Evolutionary conservation across 2,888 invertebrate species (phyloP).

Genomic region (Pseudococcus jackbeardsleyi): DNA sequence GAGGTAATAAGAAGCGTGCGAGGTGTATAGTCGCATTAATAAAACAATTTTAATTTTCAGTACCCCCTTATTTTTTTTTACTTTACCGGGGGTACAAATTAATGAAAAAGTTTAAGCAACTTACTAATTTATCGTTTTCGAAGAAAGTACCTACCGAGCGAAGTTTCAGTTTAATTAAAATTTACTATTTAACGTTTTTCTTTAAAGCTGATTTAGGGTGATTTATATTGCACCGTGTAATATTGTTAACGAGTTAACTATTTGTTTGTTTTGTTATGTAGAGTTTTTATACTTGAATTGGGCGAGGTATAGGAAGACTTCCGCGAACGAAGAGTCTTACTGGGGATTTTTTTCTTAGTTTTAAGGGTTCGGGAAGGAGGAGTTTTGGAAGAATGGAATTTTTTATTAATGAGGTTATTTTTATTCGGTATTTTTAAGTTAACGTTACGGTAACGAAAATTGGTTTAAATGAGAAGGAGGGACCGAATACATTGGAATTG

Average conservation of each 20-base stretch:
- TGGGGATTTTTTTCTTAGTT: not conserved
- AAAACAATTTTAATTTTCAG: conserved; percentile 46
- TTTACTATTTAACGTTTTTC: conserved; percentile 63
- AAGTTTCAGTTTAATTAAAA: conserved; percentile 62
- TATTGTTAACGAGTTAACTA: conserved; percentile 37
- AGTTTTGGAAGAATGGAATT: not conserved
- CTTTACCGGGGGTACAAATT: conserved; percentile 17
- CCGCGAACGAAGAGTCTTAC: not conserved
- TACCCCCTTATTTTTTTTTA: not conserved
- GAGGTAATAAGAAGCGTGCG: not conserved
- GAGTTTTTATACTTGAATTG: not conserved
- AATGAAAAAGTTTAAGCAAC: conserved; percentile 57
- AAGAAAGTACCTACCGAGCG: not conserved
- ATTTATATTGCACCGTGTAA: conserved; percentile 52
- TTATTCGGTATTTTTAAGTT: not conserved
- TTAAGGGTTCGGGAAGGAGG: not conserved
- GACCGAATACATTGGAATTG: not conserved
- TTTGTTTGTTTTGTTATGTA: conserved; percentile 41
- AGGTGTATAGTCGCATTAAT: conserved; percentile 37
- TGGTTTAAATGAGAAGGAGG: not conserved
- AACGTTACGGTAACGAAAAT: not conserved
- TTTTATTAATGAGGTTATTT: not conserved
- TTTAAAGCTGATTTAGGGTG: conserved; percentile 63
- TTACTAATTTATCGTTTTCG: conserved; percentile 63
- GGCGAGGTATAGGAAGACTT: not conserved